A percentile compares a stretch with the other conserved stretches of the same genome.
phyloP scores from a whole-genome alignment of 2,113 vertebrate genomes.

The Struthio camelus region DNA sequence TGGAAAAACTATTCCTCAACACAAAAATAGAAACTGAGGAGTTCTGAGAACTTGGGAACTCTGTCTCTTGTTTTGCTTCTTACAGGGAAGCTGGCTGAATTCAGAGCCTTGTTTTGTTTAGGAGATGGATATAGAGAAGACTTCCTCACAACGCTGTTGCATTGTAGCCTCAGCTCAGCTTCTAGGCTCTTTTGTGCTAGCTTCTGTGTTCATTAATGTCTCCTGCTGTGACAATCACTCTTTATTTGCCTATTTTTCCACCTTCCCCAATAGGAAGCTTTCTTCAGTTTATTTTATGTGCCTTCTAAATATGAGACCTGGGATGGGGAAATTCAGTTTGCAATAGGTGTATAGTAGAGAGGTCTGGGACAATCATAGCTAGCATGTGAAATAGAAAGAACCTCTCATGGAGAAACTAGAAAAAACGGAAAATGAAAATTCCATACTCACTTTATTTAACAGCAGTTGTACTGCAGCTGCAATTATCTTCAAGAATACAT shows the following conservation, averaged over 20 bases:
- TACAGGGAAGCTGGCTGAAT: background rate
- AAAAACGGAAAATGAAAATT: background rate
- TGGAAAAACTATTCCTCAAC: background rate
- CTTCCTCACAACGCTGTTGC: background rate
- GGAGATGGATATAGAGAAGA: background rate
- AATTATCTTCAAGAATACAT: background rate
- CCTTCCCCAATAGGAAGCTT: background rate
- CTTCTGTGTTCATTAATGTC: background rate
- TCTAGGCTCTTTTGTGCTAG: background rate
- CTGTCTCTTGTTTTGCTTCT: background rate
- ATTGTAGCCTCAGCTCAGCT: background rate
- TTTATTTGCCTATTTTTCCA: background rate
- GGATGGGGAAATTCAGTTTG: background rate
- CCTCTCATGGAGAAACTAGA: background rate
- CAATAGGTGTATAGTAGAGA: background rate
- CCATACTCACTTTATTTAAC: background rate
- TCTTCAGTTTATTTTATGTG: background rate
- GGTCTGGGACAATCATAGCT: background rate
- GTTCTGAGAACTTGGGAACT: background rate
- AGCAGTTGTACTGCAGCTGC: background rate
- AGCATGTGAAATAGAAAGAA: background rate
- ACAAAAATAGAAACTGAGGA: background rate
- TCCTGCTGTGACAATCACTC: background rate
- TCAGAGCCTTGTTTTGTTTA: background rate
- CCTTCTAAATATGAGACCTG: background rate